Conservation (phyloP, 2,797 vertebrate species). For the Knipowitschia caucasica region DNA sequence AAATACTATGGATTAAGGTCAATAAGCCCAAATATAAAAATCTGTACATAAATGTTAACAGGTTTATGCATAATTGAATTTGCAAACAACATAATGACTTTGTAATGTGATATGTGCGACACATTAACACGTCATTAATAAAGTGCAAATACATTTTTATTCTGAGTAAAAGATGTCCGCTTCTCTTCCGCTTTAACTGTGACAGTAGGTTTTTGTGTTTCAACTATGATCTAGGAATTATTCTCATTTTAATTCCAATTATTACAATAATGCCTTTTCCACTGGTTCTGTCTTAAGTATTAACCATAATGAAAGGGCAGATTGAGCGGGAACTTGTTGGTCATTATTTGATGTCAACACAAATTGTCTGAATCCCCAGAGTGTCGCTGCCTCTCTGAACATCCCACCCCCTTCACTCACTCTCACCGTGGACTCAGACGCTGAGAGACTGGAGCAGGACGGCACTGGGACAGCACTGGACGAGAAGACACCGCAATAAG, state of each 20-base stretch:
- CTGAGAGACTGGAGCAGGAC: slow-evolving; percentile 48
- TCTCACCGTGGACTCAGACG: slow-evolving; percentile 41
- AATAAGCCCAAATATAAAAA: too few relatives aligned
- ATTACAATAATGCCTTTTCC: neutral
- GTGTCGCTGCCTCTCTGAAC: slow-evolving; percentile 23
- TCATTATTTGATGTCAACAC: slow-evolving; percentile 15
- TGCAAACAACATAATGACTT: neutral
- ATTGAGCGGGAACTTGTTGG: neutral
- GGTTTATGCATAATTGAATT: slow-evolving; percentile 29
- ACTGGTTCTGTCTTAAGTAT: neutral
- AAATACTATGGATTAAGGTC: too few relatives aligned
- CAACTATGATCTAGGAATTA: too few relatives aligned
- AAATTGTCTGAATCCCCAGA: slow-evolving; percentile 27
- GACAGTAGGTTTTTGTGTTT: too few relatives aligned
- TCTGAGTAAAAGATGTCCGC: too few relatives aligned
- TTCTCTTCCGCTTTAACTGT: too few relatives aligned
- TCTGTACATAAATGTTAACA: too few relatives aligned
- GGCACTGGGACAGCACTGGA: slow-evolving; percentile 14
- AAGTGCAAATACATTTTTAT: too few relatives aligned
- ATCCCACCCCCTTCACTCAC: slow-evolving; percentile 38
- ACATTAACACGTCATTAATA: slow-evolving; percentile 20
- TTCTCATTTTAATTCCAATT: neutral
- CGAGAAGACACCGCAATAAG: slow-evolving; percentile 27
- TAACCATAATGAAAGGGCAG: neutral
- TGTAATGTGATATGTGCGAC: neutral